Base-by-base conservation (phyloP, 2,113 vertebrate species). In the Petrocephalus microphthalmus region DNA sequence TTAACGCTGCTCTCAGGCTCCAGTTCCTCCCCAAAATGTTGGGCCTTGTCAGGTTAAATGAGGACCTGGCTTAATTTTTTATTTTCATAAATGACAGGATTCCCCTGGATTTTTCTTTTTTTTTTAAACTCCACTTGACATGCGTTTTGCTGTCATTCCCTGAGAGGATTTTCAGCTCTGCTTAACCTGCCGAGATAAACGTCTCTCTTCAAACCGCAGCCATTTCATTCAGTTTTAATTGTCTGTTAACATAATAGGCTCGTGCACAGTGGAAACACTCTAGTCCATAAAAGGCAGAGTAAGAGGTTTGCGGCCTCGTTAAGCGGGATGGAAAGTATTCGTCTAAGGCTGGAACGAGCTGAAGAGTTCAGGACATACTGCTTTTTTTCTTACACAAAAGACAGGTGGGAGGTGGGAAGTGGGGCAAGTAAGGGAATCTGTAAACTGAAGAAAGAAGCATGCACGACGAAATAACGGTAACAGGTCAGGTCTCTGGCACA, bases 281-380 rank as follows among this genome's bases (percentile, higher is more conserved):
- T 89, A 47, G 89, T 91, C 90, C 54, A 87, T 93, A 91, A 81
- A 71, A 82, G 56, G 33, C 25, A 52, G 20, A 45, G 86, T 49
- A 53, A 84, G 86, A 89, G 81, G 90, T 90, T 90, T 89, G 89
- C 64, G 33, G 52, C 88, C 89, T 92, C 60, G 6, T 92, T 92
- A 92, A 87, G 29, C 22, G 37, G 87, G 82, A 88, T 25, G 85
- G 78, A 84, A 67, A 67, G 84, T 87, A 67, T 85, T 67, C 89
- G 82, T 87, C 71, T 86, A 89, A 92, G 91, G 90, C 87, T 89
- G 67, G 90, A 90, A 90, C 57, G 84, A 91, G 88, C 86, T 54
- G 60, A 88, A 87, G 91, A 90, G 67, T 87, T 81, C 88, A 89
- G 84, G 85, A 88, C 90, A 81, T 86, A 91, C 92, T 92, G 89